phyloP scores from a whole-genome alignment of 2,113 vertebrate genomes.

The Hippocampus mohnikei region DNA sequence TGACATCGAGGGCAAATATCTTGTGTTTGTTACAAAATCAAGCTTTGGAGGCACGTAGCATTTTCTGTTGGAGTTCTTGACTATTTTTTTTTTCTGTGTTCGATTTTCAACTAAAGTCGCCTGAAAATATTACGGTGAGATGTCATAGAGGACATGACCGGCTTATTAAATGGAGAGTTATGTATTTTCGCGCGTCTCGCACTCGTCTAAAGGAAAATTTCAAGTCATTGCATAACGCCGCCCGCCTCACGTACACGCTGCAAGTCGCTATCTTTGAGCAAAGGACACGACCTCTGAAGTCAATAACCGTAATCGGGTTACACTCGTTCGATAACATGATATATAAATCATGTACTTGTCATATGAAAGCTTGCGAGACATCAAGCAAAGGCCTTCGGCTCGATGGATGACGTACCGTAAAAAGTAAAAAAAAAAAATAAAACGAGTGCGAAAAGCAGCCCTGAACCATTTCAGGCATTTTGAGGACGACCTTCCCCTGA shows the following conservation, averaged over 20 bases:
- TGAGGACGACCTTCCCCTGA: conserved; percentile 19
- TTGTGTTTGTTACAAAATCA: not conserved
- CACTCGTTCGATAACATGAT: not conserved
- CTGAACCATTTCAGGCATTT: conserved; percentile 21
- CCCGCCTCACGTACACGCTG: not conserved
- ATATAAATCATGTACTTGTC: not conserved
- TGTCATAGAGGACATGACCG: not conserved
- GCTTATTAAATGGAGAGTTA: not conserved
- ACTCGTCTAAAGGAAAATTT: not conserved
- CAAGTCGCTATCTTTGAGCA: conserved; percentile 1
- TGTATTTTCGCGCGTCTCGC: not conserved
- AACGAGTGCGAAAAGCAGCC: conserved; percentile 7
- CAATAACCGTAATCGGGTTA: not conserved
- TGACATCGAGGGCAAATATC: not conserved
- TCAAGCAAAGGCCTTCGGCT: not conserved
- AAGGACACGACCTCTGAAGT: not conserved
- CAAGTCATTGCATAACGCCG: not conserved
- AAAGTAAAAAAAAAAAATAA: not conserved
- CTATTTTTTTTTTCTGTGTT: not conserved
- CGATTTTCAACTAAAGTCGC: not conserved
- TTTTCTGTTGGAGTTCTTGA: not conserved
- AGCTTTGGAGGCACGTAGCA: not conserved
- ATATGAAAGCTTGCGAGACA: not conserved
- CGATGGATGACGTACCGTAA: not conserved
- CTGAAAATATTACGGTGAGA: not conserved